These are phyloP conservation scores for Cordilura impudica DNA, from an alignment of 2,888 invertebrate genomes.

Conservation along the genomic window DNA sequence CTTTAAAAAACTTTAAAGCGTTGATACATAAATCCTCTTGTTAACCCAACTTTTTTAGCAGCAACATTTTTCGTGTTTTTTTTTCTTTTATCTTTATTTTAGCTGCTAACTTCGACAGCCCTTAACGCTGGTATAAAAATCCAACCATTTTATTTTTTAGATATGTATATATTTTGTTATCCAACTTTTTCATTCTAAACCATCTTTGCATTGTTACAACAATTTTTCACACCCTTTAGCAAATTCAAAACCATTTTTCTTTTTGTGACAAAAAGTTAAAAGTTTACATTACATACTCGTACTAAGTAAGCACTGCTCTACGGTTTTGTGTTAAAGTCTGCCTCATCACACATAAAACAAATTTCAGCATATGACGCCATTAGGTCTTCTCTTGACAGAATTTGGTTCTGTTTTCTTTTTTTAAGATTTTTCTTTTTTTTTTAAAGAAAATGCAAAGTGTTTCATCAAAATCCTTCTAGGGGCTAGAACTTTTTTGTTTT, in stretches of 20 bases:
- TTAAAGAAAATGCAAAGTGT: constrained; percentile 47
- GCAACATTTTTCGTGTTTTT: too few relatives aligned
- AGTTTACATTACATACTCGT: background rate
- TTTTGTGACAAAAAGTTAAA: background rate
- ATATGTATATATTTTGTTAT: constrained; percentile 69
- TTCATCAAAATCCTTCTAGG: constrained; percentile 71
- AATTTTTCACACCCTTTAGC: constrained; percentile 52
- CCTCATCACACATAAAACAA: constrained; percentile 70
- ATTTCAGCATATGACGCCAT: constrained; percentile 73
- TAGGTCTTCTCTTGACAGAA: constrained; percentile 71
- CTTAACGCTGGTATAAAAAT: constrained; percentile 46
- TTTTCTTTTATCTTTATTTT: background rate
- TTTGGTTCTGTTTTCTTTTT: constrained; percentile 55
- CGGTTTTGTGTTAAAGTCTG: background rate
- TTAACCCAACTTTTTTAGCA: constrained; percentile 64
- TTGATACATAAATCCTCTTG: constrained; percentile 76
- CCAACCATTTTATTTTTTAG: constrained; percentile 59
- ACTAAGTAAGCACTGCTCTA: background rate
- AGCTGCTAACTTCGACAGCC: constrained; percentile 43
- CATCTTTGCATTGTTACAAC: constrained; percentile 12
- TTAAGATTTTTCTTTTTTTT: constrained; percentile 64
- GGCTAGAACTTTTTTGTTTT: constrained; percentile 35
- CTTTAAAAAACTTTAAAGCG: constrained; percentile 75
- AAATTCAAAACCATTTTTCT: constrained; percentile 22
- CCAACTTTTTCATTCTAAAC: constrained; percentile 13